phyloP scores from a whole-genome alignment of 2,797 vertebrate genomes.

The Acanthis flammea region DNA sequence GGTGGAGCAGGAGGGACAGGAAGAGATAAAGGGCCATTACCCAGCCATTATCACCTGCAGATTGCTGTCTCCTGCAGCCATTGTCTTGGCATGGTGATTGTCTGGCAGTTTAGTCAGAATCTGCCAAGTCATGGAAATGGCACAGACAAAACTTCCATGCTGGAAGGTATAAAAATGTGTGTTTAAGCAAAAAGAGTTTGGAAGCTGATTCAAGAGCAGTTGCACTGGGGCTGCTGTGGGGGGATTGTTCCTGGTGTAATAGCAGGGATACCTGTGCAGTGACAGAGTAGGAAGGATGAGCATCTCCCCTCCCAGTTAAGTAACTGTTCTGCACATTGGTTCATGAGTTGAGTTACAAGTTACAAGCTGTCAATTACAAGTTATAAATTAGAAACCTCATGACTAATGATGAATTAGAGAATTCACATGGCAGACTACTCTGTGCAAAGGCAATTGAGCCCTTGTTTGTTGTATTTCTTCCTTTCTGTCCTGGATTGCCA shows the following conservation, averaged over 20 bases:
- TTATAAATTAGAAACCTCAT: background rate
- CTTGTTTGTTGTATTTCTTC: background rate
- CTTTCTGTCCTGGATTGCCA: background rate
- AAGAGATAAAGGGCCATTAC: background rate
- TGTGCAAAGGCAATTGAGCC: background rate
- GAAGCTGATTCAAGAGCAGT: background rate
- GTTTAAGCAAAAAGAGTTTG: background rate
- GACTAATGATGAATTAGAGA: background rate
- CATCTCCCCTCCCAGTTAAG: background rate
- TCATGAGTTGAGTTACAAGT: background rate
- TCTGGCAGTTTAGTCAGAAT: background rate
- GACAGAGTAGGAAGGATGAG: background rate
- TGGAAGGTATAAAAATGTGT: background rate
- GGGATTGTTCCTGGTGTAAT: fast-evolving
- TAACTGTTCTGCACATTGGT: background rate
- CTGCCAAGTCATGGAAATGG: background rate
- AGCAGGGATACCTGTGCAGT: fast-evolving
- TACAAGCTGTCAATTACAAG: background rate
- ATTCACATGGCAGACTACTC: background rate
- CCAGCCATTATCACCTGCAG: background rate
- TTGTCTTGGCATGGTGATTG: background rate
- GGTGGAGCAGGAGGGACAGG: background rate
- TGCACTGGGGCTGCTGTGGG: background rate
- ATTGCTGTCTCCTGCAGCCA: background rate
- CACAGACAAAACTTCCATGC: background rate